Percentiles rank a stretch among this genome's conserved stretches.
These are phyloP conservation scores for Paraescarpia echinospica DNA, from an alignment of 1,140 invertebrate species.

Conservation along the genomic window DNA sequence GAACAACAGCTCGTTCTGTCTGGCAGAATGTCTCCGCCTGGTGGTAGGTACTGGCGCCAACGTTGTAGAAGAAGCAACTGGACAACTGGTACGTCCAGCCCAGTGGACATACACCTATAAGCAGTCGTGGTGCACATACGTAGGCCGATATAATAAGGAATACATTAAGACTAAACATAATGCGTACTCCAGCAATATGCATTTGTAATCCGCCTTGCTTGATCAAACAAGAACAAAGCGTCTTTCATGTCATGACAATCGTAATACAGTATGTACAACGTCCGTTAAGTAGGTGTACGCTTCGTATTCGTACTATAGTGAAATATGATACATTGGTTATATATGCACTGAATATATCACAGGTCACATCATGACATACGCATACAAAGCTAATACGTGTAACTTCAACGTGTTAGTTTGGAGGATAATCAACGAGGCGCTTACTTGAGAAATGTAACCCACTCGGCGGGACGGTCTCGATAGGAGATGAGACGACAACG, in stretches of 20 bases:
- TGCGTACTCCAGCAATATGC: too few species aligned
- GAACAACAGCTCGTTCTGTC: background rate
- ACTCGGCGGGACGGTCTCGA: background rate
- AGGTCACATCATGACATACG: background rate
- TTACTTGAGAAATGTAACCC: background rate
- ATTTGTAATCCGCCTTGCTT: too few species aligned
- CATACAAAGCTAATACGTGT: background rate
- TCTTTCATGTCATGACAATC: too few species aligned
- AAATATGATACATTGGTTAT: too few species aligned
- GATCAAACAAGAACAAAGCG: too few species aligned
- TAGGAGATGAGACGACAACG: background rate
- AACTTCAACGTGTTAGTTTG: background rate
- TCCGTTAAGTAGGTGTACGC: too few species aligned
- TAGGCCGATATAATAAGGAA: background rate
- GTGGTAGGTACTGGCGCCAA: background rate
- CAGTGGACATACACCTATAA: background rate
- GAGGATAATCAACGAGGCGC: background rate
- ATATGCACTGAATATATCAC: too few species aligned
- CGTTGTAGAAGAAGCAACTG: background rate
- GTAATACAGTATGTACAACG: too few species aligned
- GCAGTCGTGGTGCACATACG: too few species aligned
- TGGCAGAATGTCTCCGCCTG: background rate
- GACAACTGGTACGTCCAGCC: background rate
- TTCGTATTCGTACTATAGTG: too few species aligned
- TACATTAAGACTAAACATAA: background rate